Percentiles rank a stretch among this genome's conserved stretches.
Conservation (phyloP, 2,797 vertebrate genomes). For the Psittacula echo region DNA sequence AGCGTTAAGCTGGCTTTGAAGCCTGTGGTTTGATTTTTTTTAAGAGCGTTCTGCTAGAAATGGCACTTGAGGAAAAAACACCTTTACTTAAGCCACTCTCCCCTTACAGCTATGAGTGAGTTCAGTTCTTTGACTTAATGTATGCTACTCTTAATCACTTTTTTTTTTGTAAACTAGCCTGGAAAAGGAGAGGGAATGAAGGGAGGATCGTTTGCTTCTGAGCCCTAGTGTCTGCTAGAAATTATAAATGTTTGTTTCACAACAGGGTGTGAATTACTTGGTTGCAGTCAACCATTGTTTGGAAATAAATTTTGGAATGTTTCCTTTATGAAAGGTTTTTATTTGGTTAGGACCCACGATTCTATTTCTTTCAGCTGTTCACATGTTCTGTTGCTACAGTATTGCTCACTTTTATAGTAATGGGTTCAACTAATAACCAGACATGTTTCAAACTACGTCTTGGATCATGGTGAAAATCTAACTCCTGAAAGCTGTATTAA, state of each 20-base stretch:
- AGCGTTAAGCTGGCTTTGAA: conserved; percentile 29
- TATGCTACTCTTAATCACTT: background rate
- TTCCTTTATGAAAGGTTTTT: conserved; percentile 58
- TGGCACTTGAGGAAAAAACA: background rate
- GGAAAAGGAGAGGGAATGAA: background rate
- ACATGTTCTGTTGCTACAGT: background rate
- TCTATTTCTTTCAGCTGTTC: conserved; percentile 61
- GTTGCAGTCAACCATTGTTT: conserved; percentile 68
- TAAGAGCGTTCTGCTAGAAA: background rate
- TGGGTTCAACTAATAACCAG: conserved; percentile 15
- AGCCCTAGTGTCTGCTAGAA: conserved; percentile 39
- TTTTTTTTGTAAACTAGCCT: background rate
- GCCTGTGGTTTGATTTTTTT: background rate
- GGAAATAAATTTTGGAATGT: conserved; percentile 62
- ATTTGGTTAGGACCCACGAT: conserved; percentile 34
- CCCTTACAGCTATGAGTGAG: background rate
- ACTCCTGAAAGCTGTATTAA: conserved; percentile 31
- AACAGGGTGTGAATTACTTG: conserved; percentile 54
- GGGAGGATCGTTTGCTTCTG: conserved; percentile 23
- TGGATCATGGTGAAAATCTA: background rate
- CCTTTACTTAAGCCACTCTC: background rate
- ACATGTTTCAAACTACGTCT: background rate
- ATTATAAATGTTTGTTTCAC: conserved; percentile 63
- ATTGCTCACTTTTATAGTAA: conserved; percentile 25
- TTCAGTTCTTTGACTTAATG: background rate